Evolutionary conservation across 2,888 invertebrate genomes (phyloP).

Genomic region (Drosophila neonasuta): DNA sequence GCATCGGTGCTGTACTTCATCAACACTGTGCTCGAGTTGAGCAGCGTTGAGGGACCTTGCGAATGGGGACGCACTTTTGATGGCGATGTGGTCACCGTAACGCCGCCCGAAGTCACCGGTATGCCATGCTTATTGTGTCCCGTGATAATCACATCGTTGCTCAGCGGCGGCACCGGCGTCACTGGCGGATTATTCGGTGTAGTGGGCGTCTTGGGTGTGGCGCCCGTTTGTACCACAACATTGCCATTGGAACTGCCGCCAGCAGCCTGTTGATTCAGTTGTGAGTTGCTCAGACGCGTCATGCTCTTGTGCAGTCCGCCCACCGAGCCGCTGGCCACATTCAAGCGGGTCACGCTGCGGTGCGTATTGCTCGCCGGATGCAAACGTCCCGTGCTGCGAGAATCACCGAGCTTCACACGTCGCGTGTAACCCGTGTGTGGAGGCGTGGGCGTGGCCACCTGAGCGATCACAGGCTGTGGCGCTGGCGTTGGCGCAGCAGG

Average conservation of each 20-base stretch:
- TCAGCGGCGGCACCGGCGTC: slow-evolving; percentile 82
- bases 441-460: slow-evolving; percentile 58
- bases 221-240: slow-evolving; percentile 80
- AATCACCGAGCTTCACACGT: slow-evolving; percentile 88
- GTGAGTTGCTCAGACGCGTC: slow-evolving; percentile 90
- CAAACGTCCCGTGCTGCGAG: slow-evolving; percentile 89
- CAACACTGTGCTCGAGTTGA: slow-evolving; percentile 81
- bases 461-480: slow-evolving; percentile 39
- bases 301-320: slow-evolving; percentile 92
- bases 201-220: slow-evolving; percentile 68
- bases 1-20: slow-evolving; percentile 82
- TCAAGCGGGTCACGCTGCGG: slow-evolving; percentile 90
- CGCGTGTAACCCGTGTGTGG: slow-evolving; percentile 84
- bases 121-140: slow-evolving; percentile 84
- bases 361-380: slow-evolving; percentile 87
- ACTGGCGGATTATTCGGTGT: slow-evolving; percentile 76
- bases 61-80: slow-evolving; percentile 83
- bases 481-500: slow-evolving; percentile 32
- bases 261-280: slow-evolving; percentile 85
- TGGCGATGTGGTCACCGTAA: slow-evolving; percentile 86
- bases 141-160: slow-evolving; percentile 83
- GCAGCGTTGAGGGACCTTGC: slow-evolving; percentile 83
- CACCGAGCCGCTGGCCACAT: slow-evolving; percentile 89
- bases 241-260: slow-evolving; percentile 80
- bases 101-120: slow-evolving; percentile 84